A percentile compares a stretch with the other conserved stretches of the same genome.
Conservation (phyloP, 2,888 invertebrate species). For the Oasisia sp. region DNA sequence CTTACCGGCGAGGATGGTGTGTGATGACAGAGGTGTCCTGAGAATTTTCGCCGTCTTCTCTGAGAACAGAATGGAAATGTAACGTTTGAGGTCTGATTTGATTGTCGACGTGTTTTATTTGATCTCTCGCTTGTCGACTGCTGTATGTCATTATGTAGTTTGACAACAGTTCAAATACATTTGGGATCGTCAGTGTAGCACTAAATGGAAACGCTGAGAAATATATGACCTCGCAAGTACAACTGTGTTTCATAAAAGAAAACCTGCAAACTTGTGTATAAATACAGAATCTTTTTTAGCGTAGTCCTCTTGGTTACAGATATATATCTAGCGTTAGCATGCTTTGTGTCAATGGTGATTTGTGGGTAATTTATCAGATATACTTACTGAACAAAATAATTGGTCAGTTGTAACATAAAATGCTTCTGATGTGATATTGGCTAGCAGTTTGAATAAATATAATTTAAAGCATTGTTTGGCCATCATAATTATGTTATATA, state of each 20-base stretch:
- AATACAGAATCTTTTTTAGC: no score
- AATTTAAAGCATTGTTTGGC: not conserved
- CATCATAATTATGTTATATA: not conserved
- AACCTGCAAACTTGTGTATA: no score
- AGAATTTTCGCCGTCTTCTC: not conserved
- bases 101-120: not conserved
- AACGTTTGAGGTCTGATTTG: constrained; percentile 1
- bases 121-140: not conserved
- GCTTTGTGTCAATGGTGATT: no score
- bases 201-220: not conserved
- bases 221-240: not conserved
- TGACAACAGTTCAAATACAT: not conserved
- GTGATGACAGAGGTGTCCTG: not conserved
- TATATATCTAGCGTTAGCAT: no score
- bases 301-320: no score
- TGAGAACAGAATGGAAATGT: not conserved
- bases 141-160: not conserved
- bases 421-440: no score
- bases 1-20: not conserved
- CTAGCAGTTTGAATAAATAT: no score
- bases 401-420: no score
- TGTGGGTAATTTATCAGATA: no score
- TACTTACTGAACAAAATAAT: no score
- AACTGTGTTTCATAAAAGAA: no score
- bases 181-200: not conserved